Base-by-base conservation (phyloP, 2,797 vertebrate species). In the Manis javanica region DNA sequence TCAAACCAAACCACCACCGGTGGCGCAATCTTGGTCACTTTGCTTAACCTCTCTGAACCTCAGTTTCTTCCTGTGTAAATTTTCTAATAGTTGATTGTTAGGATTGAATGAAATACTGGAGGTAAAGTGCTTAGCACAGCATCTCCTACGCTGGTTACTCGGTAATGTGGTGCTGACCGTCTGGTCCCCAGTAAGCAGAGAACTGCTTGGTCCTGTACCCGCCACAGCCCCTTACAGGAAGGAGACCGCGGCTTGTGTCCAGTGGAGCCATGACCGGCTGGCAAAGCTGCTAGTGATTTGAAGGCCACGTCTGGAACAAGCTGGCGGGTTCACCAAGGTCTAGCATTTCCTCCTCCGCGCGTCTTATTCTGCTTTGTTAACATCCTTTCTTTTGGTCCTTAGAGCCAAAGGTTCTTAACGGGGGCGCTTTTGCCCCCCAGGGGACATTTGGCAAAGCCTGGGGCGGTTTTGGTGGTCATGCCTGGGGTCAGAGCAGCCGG, bases 241-340 rank as follows among this genome's bases (percentile, higher is more conserved):
- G 84, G 72, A 24, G 21, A 21, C 0, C 31, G 9, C 7, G 42
- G 53, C 37, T 63, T n/a, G 37, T 12, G 84, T 59, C 37, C 5
- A 5, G 5, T 4, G 16, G 18, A 31, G 37, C 57, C 5, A 0
- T 24, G 31, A 21, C 49, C 42, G 2, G 0, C 24, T 4, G 10
- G 18, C 55, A 31, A 68, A 21, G 55, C 49, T 9, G 13, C 39
- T 46, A 13, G 74, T 49, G 26, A 23, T 6, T 19, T 42, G 26
- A 5, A 71, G 42, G 15, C 29, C 19, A 1, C 11, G 14, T n/a
- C 96, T 39, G 46, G 46, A 24, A 24, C 15, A 12, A 11, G 19
- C 42, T 1, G 72, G 26, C 1, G 0, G 49, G 34, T 0, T 49
- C 10, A 0, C 64, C 16, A 0, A 0, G 2, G 12, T 16, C 86